Percentiles rank a stretch among this genome's conserved stretches.
phyloP scores from a whole-genome alignment of 2,797 vertebrate genomes.

The Melanotaenia pygmaea region DNA sequence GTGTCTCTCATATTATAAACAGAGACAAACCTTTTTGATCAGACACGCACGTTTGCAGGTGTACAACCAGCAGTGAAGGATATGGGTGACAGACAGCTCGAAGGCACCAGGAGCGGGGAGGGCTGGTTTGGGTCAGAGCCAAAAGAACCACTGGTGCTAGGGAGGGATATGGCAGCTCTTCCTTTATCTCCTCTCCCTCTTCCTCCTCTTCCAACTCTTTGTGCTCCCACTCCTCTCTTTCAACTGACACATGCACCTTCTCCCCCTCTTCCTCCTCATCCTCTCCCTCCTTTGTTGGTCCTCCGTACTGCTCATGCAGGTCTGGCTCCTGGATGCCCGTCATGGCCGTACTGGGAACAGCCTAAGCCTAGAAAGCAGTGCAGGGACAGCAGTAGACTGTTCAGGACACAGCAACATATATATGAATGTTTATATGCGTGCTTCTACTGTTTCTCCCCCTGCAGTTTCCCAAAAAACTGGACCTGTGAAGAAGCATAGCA shows the following conservation, averaged over 20 bases:
- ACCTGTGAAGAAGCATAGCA: conserved; percentile 23
- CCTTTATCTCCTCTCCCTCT: conserved; percentile 78
- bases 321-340: conserved; percentile 74
- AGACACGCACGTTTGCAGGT: conserved; percentile 16
- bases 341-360: conserved; percentile 75
- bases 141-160: conserved; percentile 93
- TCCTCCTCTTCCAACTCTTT: conserved; percentile 72
- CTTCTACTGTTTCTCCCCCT: conserved; percentile 19
- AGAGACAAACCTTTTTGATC: conserved; percentile 22
- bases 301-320: conserved; percentile 71
- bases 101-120: conserved; percentile 96
- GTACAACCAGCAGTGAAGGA: conserved; percentile 81
- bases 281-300: conserved; percentile 60
- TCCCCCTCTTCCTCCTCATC: conserved; percentile 73
- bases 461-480: conserved; percentile 38
- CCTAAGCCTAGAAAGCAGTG: conserved; percentile 60
- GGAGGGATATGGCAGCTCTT: conserved; percentile 90
- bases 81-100: conserved; percentile 96
- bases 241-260: conserved; percentile 68
- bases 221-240: conserved; percentile 58
- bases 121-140: conserved; percentile 93
- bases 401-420: conserved; percentile 32
- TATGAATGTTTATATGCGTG: conserved; percentile 8
- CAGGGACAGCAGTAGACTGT: conserved; percentile 23
- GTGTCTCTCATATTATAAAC: conserved; percentile 36